Base-by-base conservation (phyloP, 1,140 invertebrate genomes). In the Trachymyrmex cornetzi region DNA sequence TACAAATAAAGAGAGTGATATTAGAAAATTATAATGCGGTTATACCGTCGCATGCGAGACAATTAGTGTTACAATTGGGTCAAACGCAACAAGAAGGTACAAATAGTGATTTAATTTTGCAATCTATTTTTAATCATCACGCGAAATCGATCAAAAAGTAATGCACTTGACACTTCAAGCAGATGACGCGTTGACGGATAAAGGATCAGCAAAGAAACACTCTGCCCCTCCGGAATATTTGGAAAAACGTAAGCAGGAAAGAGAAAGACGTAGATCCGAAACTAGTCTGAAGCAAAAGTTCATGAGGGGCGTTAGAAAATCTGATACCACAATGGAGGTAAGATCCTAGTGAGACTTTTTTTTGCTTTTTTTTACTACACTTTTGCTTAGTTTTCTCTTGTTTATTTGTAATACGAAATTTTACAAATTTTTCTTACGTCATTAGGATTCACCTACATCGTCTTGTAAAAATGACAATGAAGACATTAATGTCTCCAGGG, bases 21-120 rank as follows among this genome's bases (percentile, higher is more conserved):
- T 95, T 99, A 88, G 98, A 99, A 94, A 99, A 99, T 95, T 99
- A 98, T 95, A 98, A 98, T 88, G 98, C 97, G 4, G 98, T 98
- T 57, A 99, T 99, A 94, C 99, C 99, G 34, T 98, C 97, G 66
- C 99, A 99, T 93, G 99, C 99, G 6, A 97, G 98, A 89, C 98
- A 99, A 92, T 95, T 99, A 7, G 98, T 99, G 14, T 98, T 99
- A 96, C 97, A 99, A 94, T 96, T 99, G 53, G 98, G 98, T 71
- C 98, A 98, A 93, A 97, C 97, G 92, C 96, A 96, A 92, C 96
- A 96, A 79, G 96, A 97, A 91, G 97, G 96, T 97, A 95, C 2
- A 38, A 24, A 38, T 64, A 11, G 6, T 27, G 16, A 61, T 59
- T 63, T 12, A 12, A n/a, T 44, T 44, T 44, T 44, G 38, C 24